Evolutionary conservation across 2,888 invertebrate species (phyloP).

Genomic region (Tetramorium bicarinatum): DNA sequence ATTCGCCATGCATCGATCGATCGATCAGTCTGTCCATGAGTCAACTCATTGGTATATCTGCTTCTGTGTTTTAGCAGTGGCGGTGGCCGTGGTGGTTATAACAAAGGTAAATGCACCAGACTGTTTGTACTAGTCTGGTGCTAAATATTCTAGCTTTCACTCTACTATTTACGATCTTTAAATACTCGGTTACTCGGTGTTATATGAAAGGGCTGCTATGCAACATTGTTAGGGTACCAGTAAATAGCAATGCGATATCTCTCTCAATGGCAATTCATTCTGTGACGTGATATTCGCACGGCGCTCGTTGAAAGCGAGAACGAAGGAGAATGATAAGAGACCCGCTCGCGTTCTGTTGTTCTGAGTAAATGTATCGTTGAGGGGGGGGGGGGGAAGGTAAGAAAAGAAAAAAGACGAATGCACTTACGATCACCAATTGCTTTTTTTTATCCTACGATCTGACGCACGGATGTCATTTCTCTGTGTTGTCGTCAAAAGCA

Average conservation of each 20-base stretch:
- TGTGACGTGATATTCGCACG: slow-evolving; percentile 26
- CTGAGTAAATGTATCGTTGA: not conserved
- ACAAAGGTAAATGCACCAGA: slow-evolving; percentile 97
- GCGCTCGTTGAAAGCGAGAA: slow-evolving; percentile 39
- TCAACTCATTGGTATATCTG: slow-evolving; percentile 92
- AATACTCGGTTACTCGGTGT: slow-evolving; percentile 84
- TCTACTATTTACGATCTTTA: slow-evolving; percentile 85
- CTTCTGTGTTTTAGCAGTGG: slow-evolving; percentile 96
- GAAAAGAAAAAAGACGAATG: not conserved
- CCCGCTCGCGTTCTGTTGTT: slow-evolving; percentile 12
- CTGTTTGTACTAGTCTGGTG: slow-evolving; percentile 90
- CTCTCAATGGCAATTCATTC: slow-evolving; percentile 39
- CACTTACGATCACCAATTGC: slow-evolving; percentile 77
- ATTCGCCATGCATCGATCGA: slow-evolving; percentile 87
- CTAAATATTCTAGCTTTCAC: slow-evolving; percentile 89
- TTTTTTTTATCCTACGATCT: slow-evolving; percentile 56
- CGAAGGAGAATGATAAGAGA: slow-evolving; percentile 53
- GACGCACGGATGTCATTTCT: not conserved
- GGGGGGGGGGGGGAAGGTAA: not conserved
- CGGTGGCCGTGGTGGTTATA: slow-evolving; percentile 98
- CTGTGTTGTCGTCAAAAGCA: slow-evolving; percentile 2
- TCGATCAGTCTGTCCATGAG: slow-evolving; percentile 87
- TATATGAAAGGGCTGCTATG: slow-evolving; percentile 86
- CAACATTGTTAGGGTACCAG: slow-evolving; percentile 72
- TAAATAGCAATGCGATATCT: slow-evolving; percentile 30